Base-by-base conservation (phyloP, 2,113 vertebrate species). In the Nettapus auritus region DNA sequence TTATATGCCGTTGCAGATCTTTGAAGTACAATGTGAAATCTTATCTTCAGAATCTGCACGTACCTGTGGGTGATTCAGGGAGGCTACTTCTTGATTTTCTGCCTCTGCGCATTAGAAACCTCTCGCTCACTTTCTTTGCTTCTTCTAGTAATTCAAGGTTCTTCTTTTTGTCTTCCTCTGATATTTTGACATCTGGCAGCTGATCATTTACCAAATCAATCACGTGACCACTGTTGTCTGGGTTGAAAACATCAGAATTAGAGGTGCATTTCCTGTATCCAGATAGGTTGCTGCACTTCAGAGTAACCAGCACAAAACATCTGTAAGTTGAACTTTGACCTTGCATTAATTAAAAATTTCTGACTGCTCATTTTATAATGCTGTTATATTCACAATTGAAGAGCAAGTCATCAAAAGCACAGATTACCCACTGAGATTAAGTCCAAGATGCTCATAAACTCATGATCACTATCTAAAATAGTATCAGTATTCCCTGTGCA, bases 91-190 rank as follows among this genome's bases (percentile, higher is more conserved):
- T 98, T 56, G 99, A 99, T 78, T 98, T 98, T 21, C 99, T 98
- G 36, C 99, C 99, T 4, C 99, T 98, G 34, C 99, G 98, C 9
- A 96, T 98, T 69, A 99, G 97, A 95, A 99, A 99, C 38, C 98
- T 98, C 93, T 99, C 99, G 3, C 99, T 99, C 97, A 98, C 99
- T 95, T 97, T 98, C 97, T 99, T 99, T 76, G 99, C 99, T 98
- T 99, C 99, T 96, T 99, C 99, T 67, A 99, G 97, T 76, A 99
- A 97, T 34, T 99, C 98, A 92, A 99, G 97, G 96, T 99, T 99
- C 97, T 99, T 99, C 98, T 98, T 99, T 86, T 99, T 98, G 88
- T 99, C 99, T 88, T 99, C 99, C 44, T 99, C 98, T n/a, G 99
- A 99, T 86, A 99, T 99, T 97, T 98, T 98, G 92, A 99, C 95